Evolutionary conservation across 2,888 invertebrate genomes (phyloP), one percentile per base, ranked within the genome.

Genomic region (Torymus auratus): DNA sequence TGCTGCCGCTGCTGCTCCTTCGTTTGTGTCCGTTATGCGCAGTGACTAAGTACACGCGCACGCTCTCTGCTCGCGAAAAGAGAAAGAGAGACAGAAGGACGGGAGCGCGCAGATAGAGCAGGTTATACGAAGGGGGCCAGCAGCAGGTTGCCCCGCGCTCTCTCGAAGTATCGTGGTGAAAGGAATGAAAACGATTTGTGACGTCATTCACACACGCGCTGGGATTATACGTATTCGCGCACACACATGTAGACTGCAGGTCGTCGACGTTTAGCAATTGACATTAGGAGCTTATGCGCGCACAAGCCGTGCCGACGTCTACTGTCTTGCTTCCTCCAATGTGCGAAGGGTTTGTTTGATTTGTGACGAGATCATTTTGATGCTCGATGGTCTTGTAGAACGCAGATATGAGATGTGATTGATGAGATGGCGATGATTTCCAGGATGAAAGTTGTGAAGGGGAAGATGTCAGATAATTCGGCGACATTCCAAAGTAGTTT

Each of bases 121-220:
- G 70, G 80, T 81, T 81, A 74, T 64, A 60, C 15, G 55, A 52
- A 70, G 56, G 56, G 56, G 41, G 60, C 56, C 23, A 20, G 52
- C 74, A 78, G 78, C 81, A 78, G 78, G 81, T 62, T 61, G 72
- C n/a, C n/a, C 55, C 14, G 41, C 41, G 52, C 58, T 50, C 14
- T 78, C 78, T 81, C 41, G 13, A 41, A 52, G 20, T 73, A 62
- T 60, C 71, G 17, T 60, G 78, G 86, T 85, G 86, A 86, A 86
- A 86, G 86, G 85, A 86, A 84, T 84, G 81, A 81, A 83, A 85
- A 84, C 82, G 82, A 85, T 85, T 84, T 84, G 75, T 81, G 83
- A 82, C 84, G 83, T 80, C 79, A 79, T 76, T 76, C 72, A 72
- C 62, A 75, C 74, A 64, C 70, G 69, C 70, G 53, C 68, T 28